Evolutionary conservation across 92 coral and sea anemone genomes (phyloP).

Genomic region (Plumapathes pennacea): DNA sequence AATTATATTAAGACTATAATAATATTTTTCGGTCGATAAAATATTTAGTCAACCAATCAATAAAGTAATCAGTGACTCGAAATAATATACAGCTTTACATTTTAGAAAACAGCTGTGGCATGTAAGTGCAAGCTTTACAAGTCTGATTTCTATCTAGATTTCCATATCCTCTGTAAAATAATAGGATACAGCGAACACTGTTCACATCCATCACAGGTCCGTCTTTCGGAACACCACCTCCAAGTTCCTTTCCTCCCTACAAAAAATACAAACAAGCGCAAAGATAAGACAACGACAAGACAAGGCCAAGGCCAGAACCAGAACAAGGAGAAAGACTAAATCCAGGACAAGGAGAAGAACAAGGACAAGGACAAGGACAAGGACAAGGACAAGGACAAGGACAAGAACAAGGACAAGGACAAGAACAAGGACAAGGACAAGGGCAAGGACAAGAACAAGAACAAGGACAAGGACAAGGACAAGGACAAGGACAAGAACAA

Average conservation of each 20-base stretch:
- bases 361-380: background rate
- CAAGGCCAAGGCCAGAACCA: background rate
- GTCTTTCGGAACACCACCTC: constrained; percentile 86
- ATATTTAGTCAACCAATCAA: no score
- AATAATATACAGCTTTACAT: no score
- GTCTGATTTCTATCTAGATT: no score
- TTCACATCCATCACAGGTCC: constrained; percentile 86
- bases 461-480: background rate
- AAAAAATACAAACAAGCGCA: background rate
- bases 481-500: background rate
- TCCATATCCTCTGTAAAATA: no score
- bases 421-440: no score
- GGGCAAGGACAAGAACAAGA: no score
- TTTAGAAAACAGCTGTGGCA: no score
- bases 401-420: background rate
- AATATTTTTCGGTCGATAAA: no score
- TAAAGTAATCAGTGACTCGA: no score
- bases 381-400: background rate
- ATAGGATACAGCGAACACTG: constrained; percentile 94
- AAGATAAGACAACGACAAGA: background rate
- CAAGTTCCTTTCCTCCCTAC: constrained; percentile 83
- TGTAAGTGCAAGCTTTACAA: no score
- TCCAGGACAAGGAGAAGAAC: background rate
- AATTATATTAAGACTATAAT: no score
- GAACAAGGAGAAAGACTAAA: background rate